Evolutionary conservation across 1,140 invertebrate genomes (phyloP).

Genomic region (Neotoxoptera formosana): DNA sequence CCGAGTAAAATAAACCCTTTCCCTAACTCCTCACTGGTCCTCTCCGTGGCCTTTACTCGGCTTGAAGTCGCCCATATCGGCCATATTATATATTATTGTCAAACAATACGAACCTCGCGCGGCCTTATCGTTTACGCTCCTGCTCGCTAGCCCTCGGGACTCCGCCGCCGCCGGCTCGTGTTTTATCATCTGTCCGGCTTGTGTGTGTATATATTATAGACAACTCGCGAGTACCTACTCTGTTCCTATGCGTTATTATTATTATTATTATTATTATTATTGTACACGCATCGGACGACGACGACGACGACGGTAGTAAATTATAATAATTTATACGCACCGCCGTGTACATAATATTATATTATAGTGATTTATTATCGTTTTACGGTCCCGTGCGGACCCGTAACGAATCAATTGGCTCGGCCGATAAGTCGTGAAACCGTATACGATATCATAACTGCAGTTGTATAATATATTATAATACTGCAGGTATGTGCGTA

Average conservation of each 20-base stretch:
- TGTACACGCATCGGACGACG: background rate
- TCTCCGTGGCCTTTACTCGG: background rate
- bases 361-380: slow-evolving; percentile 26
- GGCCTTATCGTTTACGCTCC: background rate
- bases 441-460: background rate
- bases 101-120: background rate
- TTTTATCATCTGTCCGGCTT: background rate
- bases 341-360: background rate
- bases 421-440: slow-evolving; percentile 33
- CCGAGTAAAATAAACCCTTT: background rate
- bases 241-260: background rate
- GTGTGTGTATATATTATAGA: background rate
- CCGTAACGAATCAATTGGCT: slow-evolving; percentile 29
- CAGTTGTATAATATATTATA: background rate
- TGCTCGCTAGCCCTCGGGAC: background rate
- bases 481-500: background rate
- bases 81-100: too few species aligned
- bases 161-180: background rate
- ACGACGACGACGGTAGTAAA: slow-evolving; percentile 25
- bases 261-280: slow-evolving; percentile 25
- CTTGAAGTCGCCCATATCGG: background rate
- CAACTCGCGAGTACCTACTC: too few species aligned
- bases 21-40: background rate
- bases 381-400: background rate
- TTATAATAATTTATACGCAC: slow-evolving; percentile 5